Evolutionary conservation across 2,113 vertebrate species (phyloP).

Genomic region (Falco punctatus): DNA sequence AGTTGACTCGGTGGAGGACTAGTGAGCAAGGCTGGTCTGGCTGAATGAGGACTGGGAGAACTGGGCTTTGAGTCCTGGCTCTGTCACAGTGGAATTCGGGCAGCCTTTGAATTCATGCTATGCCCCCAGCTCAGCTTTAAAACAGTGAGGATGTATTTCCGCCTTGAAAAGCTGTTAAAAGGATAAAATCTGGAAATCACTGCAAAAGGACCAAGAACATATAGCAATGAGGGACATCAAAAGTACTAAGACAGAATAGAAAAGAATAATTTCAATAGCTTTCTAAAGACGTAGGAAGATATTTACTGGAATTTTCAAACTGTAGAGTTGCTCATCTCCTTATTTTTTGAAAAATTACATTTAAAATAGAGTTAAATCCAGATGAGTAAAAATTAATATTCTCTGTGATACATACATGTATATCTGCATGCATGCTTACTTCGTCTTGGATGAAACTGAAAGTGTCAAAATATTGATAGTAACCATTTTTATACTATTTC

Average conservation of each 20-base stretch:
- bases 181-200: not conserved
- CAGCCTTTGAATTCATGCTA: not conserved
- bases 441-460: not conserved
- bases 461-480: not conserved
- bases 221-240: not conserved
- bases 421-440: fast-evolving
- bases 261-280: not conserved
- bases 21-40: not conserved
- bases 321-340: not conserved
- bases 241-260: not conserved
- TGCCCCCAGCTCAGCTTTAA: not conserved
- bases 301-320: not conserved
- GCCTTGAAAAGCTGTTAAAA: not conserved
- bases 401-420: not conserved
- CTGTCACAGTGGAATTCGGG: not conserved
- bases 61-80: not conserved
- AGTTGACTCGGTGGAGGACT: fast-evolving
- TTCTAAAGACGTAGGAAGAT: not conserved
- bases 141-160: not conserved
- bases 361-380: not conserved
- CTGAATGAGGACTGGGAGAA: not conserved
- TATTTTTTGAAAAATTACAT: not conserved
- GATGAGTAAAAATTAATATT: not conserved
- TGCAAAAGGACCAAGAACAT: not conserved
- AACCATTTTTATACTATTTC: not conserved